A percentile compares a stretch with the other conserved stretches of the same genome.
Evolutionary conservation across 2,888 invertebrate genomes (phyloP).

Genomic region (Ophonus ardosiacus): DNA sequence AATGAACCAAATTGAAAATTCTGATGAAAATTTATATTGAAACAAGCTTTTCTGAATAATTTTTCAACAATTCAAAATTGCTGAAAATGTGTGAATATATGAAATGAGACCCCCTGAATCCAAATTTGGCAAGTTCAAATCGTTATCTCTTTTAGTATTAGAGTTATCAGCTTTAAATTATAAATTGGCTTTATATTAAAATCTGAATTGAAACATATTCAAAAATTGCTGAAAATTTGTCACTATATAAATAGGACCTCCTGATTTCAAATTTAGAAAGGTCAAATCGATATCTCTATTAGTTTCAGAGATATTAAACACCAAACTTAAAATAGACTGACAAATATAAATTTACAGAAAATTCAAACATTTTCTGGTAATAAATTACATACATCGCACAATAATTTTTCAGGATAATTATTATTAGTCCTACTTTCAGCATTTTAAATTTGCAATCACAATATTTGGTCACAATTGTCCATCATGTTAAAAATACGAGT

Average conservation of each 20-base stretch:
- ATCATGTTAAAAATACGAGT: not conserved
- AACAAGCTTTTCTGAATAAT: no score
- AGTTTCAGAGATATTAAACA: not conserved
- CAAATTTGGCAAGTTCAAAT: not conserved
- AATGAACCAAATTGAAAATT: no score
- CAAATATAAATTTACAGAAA: not conserved
- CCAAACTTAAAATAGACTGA: not conserved
- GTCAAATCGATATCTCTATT: no score
- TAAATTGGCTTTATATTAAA: no score
- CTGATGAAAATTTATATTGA: no score
- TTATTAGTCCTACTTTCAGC: not conserved
- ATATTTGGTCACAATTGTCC: not conserved
- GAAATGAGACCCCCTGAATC: not conserved
- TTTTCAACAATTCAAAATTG: not conserved
- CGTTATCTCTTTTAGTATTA: not conserved
- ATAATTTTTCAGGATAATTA: not conserved
- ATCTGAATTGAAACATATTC: no score
- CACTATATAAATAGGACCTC: constrained; percentile 45
- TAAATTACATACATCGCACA: not conserved
- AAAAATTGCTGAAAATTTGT: no score
- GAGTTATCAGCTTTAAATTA: not conserved
- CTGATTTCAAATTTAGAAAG: no score
- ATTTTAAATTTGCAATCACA: not conserved
- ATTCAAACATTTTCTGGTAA: not conserved
- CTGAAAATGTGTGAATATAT: not conserved